These are phyloP conservation scores for Ambastaia sidthimunki DNA, from an alignment of 2,797 vertebrate species.

Conservation along the genomic window DNA sequence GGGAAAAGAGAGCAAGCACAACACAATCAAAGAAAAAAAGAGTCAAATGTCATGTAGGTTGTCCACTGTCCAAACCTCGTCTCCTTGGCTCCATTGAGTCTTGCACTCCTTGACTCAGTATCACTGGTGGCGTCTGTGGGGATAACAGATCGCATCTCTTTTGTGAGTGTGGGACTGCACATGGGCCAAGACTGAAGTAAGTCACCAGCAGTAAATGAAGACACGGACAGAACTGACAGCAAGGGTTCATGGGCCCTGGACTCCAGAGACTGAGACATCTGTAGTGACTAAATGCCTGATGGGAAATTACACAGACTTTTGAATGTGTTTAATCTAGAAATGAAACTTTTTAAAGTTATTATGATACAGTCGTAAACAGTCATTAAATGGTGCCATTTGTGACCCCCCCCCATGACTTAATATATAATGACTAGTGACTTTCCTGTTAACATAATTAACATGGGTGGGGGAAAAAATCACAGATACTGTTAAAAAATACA, in stretches of 20 bases:
- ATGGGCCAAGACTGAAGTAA: slow-evolving; percentile 55
- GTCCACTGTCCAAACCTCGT: slow-evolving; percentile 51
- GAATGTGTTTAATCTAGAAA: neutral
- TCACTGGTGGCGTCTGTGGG: slow-evolving; percentile 47
- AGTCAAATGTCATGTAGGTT: slow-evolving; percentile 33
- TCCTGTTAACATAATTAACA: too few species aligned
- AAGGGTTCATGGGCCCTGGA: neutral
- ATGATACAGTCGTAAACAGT: too few species aligned
- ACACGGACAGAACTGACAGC: slow-evolving; percentile 13
- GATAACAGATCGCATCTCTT: slow-evolving; percentile 56
- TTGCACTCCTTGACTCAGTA: slow-evolving; percentile 42
- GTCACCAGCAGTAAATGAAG: slow-evolving; percentile 35
- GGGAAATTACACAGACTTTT: neutral
- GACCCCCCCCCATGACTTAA: too few species aligned
- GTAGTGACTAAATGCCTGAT: neutral
- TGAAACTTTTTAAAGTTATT: too few species aligned
- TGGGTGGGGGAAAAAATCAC: too few species aligned
- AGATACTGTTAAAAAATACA: too few species aligned
- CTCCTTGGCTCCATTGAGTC: slow-evolving; percentile 50
- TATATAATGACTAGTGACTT: too few species aligned
- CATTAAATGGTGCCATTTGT: too few species aligned
- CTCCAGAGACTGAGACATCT: neutral
- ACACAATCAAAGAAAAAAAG: slow-evolving; percentile 33
- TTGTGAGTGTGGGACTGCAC: slow-evolving; percentile 51
- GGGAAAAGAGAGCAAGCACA: slow-evolving; percentile 30